Evolutionary conservation across 2,888 invertebrate species (phyloP), one percentile per base, ranked within the genome.

Genomic region (Ditylenchus weischeri): DNA sequence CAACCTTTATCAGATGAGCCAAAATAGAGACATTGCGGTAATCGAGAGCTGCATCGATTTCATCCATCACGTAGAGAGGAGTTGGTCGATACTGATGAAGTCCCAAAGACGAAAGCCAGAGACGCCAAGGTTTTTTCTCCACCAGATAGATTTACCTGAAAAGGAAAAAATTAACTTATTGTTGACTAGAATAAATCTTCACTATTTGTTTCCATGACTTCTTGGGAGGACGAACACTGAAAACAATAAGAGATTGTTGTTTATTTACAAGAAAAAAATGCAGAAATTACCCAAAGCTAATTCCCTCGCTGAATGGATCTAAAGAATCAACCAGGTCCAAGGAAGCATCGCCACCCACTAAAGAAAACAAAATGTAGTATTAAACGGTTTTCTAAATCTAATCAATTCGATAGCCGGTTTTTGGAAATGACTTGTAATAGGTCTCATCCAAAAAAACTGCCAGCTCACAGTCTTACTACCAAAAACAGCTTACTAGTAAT

Each of bases 181-280:
- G 29, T 29, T 29, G 29, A 29, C 29, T 29, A 29, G 5, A 29
- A 29, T 2, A 29, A 29, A 5, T 29, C 5, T 29, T 29, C 0
- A 91, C 90, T 70, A 99, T 96, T 83, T 91, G 90, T 85, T 99
- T 99, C 98, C 98, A 98, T 0, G 95, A 92, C 83, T 98, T 98
- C 83, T 91, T 93, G 0, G 95, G 94, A 0, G 98, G 98, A 0
- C 98, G 89, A 0, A 99, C 96, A 83, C 94, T 95, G 65, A 62
- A 59, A 59, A 59, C 7, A 5, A 38, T 19, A 50, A 50, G 1
- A 21, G 21, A 50, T 29, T 29, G 29, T 29, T 29, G 5, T 29
- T 4, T 29, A 29, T 43, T 43, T 43, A 8, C 3, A 43, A 43
- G 15, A 43, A 43, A 43, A n/a, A 43, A 13, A 43, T n/a, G 10